Conservation (phyloP, 2,113 vertebrate genomes). For the Empidonax traillii region DNA sequence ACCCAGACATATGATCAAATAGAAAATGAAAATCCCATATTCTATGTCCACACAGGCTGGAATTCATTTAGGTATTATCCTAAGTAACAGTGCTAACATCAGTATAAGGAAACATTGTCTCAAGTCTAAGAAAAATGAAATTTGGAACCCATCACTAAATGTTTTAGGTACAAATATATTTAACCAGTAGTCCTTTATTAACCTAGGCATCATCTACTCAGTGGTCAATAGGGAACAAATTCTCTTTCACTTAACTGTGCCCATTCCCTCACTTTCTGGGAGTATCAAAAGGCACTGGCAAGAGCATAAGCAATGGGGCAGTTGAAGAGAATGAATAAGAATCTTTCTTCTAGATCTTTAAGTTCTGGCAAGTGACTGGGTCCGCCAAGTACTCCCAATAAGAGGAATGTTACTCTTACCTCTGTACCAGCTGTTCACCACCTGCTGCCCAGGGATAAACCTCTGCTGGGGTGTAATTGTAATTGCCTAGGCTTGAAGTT, state of each 20-base stretch:
- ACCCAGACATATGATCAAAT: background rate
- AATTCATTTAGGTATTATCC: background rate
- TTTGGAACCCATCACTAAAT: background rate
- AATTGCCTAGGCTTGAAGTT: background rate
- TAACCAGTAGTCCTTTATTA: background rate
- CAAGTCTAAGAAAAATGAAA: background rate
- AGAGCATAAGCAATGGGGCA: background rate
- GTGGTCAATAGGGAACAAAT: fast-evolving
- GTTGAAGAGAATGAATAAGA: background rate
- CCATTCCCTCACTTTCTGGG: background rate
- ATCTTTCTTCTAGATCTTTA: background rate
- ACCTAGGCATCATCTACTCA: background rate
- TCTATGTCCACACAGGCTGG: background rate
- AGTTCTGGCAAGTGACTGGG: background rate
- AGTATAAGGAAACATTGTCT: background rate
- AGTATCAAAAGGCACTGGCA: background rate
- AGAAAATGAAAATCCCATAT: background rate
- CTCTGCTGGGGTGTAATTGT: background rate
- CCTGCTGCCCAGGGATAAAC: background rate
- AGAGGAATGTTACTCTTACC: background rate
- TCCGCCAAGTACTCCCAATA: background rate
- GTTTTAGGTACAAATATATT: background rate
- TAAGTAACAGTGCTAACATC: background rate
- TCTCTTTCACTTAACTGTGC: background rate
- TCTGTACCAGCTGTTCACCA: background rate